phyloP scores from a whole-genome alignment of 2,113 vertebrate genomes.

The Sciurus niger region DNA sequence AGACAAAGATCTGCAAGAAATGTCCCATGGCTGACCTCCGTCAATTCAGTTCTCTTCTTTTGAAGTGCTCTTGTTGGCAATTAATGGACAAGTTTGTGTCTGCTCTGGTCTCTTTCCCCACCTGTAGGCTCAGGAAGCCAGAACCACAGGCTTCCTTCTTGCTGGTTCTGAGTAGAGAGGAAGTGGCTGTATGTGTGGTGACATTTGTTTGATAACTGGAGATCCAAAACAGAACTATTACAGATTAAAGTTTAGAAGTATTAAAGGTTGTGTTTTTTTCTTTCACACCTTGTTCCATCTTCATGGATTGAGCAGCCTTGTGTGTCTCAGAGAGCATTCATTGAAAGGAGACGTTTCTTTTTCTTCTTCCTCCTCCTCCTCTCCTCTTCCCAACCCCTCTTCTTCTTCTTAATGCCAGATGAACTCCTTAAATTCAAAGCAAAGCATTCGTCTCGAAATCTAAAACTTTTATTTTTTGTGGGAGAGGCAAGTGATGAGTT shows the following conservation, averaged over 20 bases:
- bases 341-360: slow-evolving; percentile 14
- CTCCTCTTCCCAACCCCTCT: neutral
- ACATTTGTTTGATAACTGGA: neutral
- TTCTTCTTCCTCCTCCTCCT: neutral
- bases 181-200: neutral
- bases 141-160: neutral
- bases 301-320: neutral
- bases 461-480: neutral
- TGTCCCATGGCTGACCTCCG: neutral
- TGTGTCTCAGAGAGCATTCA: neutral
- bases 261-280: neutral
- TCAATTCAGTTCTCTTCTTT: neutral
- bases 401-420: slow-evolving; percentile 3
- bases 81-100: neutral
- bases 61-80: neutral
- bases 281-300: neutral
- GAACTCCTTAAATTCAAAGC: slow-evolving; percentile 4
- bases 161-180: neutral
- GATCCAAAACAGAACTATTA: neutral
- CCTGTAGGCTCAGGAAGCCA: neutral
- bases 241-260: slow-evolving; percentile 6
- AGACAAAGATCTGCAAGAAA: neutral
- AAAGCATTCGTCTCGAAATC: slow-evolving; percentile 38
- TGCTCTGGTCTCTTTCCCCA: neutral
- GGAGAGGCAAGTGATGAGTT: neutral